These are phyloP conservation scores for Pluvialis apricaria DNA, from an alignment of 2,113 vertebrate species.

Conservation along the genomic window DNA sequence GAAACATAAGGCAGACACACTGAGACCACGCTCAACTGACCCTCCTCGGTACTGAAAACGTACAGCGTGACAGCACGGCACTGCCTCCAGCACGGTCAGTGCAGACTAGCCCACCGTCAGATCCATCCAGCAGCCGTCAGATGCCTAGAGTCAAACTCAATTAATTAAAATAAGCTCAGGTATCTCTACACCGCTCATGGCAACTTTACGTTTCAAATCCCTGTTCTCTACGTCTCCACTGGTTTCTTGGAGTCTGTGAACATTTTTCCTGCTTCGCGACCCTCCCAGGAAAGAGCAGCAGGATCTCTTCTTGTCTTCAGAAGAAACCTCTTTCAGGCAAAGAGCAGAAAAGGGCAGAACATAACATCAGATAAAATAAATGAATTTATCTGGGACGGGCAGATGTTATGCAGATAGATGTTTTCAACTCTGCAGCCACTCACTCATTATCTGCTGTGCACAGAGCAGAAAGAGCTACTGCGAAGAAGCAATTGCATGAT, in stretches of 20 bases:
- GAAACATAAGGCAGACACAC: neutral
- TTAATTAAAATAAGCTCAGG: neutral
- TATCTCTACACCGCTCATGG: neutral
- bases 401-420: neutral
- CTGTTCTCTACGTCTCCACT: neutral
- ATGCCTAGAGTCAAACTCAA: rapidly evolving
- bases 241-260: neutral
- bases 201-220: neutral
- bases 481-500: neutral
- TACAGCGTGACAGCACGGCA: rapidly evolving
- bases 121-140: neutral
- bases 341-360: neutral
- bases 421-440: neutral
- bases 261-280: neutral
- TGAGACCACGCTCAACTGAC: neutral
- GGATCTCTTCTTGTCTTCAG: neutral
- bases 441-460: neutral
- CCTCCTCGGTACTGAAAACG: rapidly evolving
- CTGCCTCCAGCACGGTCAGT: neutral
- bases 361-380: neutral
- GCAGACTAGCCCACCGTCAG: neutral
- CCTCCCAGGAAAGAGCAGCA: neutral
- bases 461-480: neutral
- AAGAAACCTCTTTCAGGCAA: neutral
- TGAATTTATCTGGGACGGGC: neutral